Percentiles rank a stretch among this genome's conserved stretches.
phyloP scores from a whole-genome alignment of 2,888 invertebrate genomes.

The Aproaerema taeniolella region DNA sequence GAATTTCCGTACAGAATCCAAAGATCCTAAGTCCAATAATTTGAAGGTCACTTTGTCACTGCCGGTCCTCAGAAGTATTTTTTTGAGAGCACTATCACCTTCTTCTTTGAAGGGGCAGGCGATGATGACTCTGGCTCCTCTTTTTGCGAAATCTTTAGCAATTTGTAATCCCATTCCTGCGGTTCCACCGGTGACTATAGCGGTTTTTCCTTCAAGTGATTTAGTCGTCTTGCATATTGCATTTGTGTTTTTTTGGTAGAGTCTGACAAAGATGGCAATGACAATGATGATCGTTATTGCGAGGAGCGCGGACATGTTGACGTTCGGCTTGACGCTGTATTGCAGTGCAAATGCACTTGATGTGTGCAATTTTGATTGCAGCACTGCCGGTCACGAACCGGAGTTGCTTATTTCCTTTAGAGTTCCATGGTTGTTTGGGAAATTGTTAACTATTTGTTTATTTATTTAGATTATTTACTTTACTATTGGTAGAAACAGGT shows the following conservation, averaged over 20 bases:
- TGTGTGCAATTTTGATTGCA: conserved; percentile 1
- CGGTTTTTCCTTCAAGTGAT: conserved; percentile 52
- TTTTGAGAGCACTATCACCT: conserved; percentile 65
- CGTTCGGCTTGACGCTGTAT: neutral
- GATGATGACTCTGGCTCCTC: conserved; percentile 60
- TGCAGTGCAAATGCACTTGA: neutral
- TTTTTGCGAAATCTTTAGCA: conserved; percentile 53
- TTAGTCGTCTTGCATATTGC: conserved; percentile 57
- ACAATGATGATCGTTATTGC: neutral
- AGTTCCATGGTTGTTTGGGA: neutral
- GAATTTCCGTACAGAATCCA: conserved; percentile 87
- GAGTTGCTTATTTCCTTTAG: too few relatives aligned
- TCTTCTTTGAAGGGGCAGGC: conserved; percentile 60
- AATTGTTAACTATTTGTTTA: neutral
- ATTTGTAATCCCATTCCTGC: conserved; percentile 61
- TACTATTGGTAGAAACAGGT: too few relatives aligned
- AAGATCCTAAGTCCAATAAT: conserved; percentile 84
- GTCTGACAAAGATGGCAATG: conserved; percentile 32
- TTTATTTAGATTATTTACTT: too few relatives aligned
- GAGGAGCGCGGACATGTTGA: conserved; percentile 3
- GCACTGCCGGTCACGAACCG: neutral
- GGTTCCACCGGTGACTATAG: conserved; percentile 60
- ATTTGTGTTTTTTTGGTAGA: conserved; percentile 62
- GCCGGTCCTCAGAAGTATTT: conserved; percentile 80
- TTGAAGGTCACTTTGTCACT: conserved; percentile 83